phyloP scores from a whole-genome alignment of 2,888 invertebrate species.

The Lithosia quadra region DNA sequence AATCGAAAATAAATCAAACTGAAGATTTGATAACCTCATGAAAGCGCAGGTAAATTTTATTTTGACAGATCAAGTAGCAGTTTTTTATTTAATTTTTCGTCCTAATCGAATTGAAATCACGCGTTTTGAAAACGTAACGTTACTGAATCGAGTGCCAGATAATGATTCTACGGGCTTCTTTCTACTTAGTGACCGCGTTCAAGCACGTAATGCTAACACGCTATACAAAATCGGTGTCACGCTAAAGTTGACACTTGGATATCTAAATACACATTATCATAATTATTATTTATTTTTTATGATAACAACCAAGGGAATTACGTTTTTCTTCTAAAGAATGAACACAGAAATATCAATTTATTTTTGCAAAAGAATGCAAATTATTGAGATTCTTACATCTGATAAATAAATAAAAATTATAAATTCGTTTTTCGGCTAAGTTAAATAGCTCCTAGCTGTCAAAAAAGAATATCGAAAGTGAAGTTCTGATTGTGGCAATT shows the following conservation, averaged over 20 bases:
- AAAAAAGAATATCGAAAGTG: conserved; percentile 25
- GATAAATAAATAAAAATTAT: conserved; percentile 47
- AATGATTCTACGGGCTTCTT: neutral
- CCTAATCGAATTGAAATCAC: too few relatives aligned
- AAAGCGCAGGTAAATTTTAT: too few relatives aligned
- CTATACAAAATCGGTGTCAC: neutral
- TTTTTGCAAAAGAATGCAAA: conserved; percentile 7
- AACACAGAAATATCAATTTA: conserved; percentile 30
- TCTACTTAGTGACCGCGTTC: neutral
- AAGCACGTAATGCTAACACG: neutral
- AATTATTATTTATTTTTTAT: conserved; percentile 7
- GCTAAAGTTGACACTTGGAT: conserved; percentile 3
- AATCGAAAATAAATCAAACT: too few relatives aligned
- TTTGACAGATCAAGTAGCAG: too few relatives aligned
- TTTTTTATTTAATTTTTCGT: too few relatives aligned
- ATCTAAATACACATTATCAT: neutral
- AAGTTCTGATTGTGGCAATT: neutral
- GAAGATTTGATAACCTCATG: too few relatives aligned
- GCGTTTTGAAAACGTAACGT: too few relatives aligned
- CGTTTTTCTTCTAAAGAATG: conserved; percentile 6
- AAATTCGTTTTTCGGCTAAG: conserved; percentile 51
- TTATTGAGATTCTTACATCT: conserved; percentile 46
- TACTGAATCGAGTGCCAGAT: too few relatives aligned
- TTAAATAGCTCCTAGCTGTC: conserved; percentile 36
- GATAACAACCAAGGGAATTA: neutral